phyloP scores from a whole-genome alignment of 2,113 vertebrate genomes.

The Dinomys branickii region DNA sequence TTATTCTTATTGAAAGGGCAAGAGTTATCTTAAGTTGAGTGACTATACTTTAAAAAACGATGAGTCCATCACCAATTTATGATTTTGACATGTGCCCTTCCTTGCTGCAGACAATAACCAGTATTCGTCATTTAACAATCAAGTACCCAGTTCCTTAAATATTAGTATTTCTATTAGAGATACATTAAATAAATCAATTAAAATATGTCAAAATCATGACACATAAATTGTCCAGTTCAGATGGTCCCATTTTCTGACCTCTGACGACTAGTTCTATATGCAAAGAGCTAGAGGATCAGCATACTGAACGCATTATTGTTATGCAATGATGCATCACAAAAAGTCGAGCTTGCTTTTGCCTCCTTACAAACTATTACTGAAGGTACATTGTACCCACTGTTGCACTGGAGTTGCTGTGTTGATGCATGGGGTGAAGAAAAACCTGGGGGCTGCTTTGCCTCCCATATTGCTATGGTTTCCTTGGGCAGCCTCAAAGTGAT shows the following conservation, averaged over 20 bases:
- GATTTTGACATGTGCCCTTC: conserved; percentile 23
- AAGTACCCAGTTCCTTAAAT: neutral
- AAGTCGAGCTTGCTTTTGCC: neutral
- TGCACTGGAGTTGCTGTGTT: neutral
- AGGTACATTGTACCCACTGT: neutral
- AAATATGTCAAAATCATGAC: neutral
- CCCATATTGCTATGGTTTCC: neutral
- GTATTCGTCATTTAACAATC: neutral
- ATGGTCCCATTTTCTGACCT: conserved; percentile 18
- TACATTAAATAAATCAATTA: conserved; percentile 15
- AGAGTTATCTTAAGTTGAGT: neutral
- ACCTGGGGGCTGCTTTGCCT: neutral
- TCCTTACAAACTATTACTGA: conserved; percentile 57
- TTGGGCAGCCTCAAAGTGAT: neutral
- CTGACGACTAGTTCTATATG: neutral
- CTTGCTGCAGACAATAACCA: conserved; percentile 34
- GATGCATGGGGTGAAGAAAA: neutral
- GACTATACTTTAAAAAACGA: conserved; percentile 5
- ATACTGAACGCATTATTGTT: conserved; percentile 38
- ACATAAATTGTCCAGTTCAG: neutral
- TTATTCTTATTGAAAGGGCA: conserved; percentile 32
- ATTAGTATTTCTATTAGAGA: conserved; percentile 37
- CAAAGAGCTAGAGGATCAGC: neutral
- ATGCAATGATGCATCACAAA: conserved; percentile 21
- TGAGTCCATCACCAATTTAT: neutral